Conservation (phyloP, 2,888 invertebrate species). For the Microdon myrmicae region DNA sequence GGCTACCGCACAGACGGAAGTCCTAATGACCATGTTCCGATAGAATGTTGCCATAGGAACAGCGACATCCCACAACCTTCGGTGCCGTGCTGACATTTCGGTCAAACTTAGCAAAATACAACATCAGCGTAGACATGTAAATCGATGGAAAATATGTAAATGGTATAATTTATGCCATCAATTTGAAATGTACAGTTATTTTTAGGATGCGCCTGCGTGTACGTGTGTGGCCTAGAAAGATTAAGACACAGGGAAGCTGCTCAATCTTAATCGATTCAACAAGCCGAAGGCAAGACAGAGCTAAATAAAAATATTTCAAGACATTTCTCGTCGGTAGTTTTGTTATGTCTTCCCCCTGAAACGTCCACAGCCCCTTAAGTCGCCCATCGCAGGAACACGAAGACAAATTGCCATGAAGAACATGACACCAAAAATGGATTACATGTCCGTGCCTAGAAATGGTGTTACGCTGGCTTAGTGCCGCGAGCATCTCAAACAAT, state of each 20-base stretch:
- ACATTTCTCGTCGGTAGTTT: constrained; percentile 26
- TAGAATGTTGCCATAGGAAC: constrained; percentile 1
- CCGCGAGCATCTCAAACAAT: constrained; percentile 13
- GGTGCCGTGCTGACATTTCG: constrained; percentile 29
- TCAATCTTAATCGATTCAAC: constrained; percentile 11
- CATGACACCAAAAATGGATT: constrained; percentile 61
- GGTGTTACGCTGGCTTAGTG: constrained; percentile 9
- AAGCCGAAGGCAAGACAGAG: constrained; percentile 9
- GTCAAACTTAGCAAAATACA: constrained; percentile 14
- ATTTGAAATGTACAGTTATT: constrained; percentile 31
- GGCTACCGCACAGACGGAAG: neutral
- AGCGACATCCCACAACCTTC: constrained; percentile 9
- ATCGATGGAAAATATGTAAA: constrained; percentile 41
- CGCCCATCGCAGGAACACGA: constrained; percentile 52
- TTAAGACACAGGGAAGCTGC: constrained; percentile 20
- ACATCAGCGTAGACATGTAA: constrained; percentile 22
- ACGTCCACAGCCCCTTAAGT: constrained; percentile 23
- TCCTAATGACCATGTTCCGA: constrained; percentile 5
- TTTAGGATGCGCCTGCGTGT: constrained; percentile 34
- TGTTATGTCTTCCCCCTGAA: neutral
- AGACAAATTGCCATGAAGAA: constrained; percentile 65
- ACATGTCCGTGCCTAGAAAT: constrained; percentile 37
- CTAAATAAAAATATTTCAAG: constrained; percentile 18
- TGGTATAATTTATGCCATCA: constrained; percentile 40
- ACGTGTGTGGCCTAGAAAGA: constrained; percentile 38